Conservation (phyloP, 2,797 vertebrate species). For the Ctenochaetus hawaiiensis region DNA sequence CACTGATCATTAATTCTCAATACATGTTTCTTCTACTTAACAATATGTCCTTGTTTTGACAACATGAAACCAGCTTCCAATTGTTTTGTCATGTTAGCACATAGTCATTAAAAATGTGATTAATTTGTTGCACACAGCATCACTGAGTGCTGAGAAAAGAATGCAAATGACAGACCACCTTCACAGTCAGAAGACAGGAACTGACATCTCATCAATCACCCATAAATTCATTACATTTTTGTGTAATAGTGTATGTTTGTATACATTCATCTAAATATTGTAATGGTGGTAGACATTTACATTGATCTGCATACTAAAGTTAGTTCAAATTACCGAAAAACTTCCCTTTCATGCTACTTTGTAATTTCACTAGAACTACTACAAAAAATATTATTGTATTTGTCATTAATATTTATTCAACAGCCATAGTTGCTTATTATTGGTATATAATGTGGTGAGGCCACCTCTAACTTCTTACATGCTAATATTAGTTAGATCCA, state of each 20-base stretch:
- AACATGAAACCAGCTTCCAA: constrained; percentile 28
- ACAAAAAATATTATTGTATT: no score
- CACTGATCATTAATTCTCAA: constrained; percentile 31
- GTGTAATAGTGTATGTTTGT: no score
- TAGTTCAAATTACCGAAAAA: no score
- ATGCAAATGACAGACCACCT: constrained; percentile 44
- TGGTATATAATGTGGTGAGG: no score
- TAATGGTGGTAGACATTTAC: no score
- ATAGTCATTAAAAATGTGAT: constrained; percentile 55
- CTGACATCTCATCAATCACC: constrained; percentile 55
- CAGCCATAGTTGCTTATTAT: no score
- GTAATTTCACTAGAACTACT: not conserved
- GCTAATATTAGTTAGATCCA: no score
- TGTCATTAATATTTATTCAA: no score
- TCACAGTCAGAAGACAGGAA: constrained; percentile 46
- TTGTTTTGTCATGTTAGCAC: constrained; percentile 36
- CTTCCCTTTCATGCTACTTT: not conserved
- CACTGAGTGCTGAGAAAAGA: constrained; percentile 4
- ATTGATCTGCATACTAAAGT: not conserved
- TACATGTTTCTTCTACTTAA: constrained; percentile 1
- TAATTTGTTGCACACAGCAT: constrained; percentile 35
- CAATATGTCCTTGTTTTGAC: constrained; percentile 45
- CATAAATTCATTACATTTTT: not conserved
- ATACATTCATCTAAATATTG: no score
- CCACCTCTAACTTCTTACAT: no score